Conservation (phyloP, 1,140 invertebrate genomes). For the Periplaneta americana region DNA sequence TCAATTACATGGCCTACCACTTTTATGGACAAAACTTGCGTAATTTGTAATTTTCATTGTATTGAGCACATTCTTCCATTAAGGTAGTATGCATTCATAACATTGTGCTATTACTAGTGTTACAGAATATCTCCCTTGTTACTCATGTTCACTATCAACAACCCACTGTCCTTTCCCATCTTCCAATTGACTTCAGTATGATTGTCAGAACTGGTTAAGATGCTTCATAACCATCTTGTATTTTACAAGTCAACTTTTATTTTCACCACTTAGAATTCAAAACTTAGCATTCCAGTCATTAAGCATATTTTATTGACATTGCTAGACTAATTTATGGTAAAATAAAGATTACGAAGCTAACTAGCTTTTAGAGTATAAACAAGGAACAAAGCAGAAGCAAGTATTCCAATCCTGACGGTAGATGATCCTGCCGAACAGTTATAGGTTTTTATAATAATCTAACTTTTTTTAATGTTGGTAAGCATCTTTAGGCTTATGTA, state of each 20-base stretch:
- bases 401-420: background rate
- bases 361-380: background rate
- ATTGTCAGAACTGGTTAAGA: background rate
- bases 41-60: no score
- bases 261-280: background rate
- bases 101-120: background rate
- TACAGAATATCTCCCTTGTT: no score
- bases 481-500: background rate
- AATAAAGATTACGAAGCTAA: background rate
- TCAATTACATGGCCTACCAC: background rate
- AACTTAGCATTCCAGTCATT: background rate
- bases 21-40: no score
- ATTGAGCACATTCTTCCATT: background rate
- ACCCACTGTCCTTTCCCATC: no score
- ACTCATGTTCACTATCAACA: no score
- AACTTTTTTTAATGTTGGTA: background rate
- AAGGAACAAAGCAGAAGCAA: background rate
- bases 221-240: background rate
- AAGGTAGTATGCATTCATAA: background rate
- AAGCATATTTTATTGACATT: background rate
- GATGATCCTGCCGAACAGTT: background rate
- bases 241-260: background rate
- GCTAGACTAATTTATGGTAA: background rate
- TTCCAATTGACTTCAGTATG: no score
- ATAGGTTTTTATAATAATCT: background rate